Evolutionary conservation across 1,140 invertebrate species (phyloP).

Genomic region (Megathymus violae): DNA sequence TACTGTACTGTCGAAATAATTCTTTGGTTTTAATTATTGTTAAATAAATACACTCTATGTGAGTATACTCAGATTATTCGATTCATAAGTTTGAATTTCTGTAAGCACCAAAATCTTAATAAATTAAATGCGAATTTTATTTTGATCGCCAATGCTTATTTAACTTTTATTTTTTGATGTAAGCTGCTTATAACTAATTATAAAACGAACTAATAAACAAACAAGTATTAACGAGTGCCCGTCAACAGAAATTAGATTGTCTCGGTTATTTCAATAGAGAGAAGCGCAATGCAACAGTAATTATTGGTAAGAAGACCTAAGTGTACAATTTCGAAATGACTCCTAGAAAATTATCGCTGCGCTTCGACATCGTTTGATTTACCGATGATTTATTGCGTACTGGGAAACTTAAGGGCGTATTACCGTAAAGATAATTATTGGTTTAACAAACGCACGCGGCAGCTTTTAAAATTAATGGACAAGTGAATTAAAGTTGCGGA

Average conservation of each 20-base stretch:
- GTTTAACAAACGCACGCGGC: slow-evolving; percentile 68
- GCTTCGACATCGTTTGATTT: slow-evolving; percentile 65
- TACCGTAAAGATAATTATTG: slow-evolving; percentile 72
- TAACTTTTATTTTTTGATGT: too few relatives aligned
- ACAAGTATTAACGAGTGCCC: neutral
- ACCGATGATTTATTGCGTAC: slow-evolving; percentile 59
- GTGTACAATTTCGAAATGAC: slow-evolving; percentile 56
- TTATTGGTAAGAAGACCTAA: slow-evolving; percentile 52
- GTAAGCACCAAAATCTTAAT: too few relatives aligned
- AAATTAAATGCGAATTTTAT: too few relatives aligned
- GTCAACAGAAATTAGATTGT: slow-evolving; percentile 7
- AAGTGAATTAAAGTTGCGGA: slow-evolving; percentile 73
- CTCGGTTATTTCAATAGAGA: slow-evolving; percentile 13
- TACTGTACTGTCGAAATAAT: too few relatives aligned
- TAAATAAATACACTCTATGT: too few relatives aligned
- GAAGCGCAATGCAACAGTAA: slow-evolving; percentile 33
- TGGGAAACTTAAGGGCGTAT: slow-evolving; percentile 60
- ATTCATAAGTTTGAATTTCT: too few relatives aligned
- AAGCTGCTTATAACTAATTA: too few relatives aligned
- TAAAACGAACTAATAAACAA: neutral
- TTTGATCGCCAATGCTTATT: too few relatives aligned
- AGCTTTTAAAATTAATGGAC: slow-evolving; percentile 79
- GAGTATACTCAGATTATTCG: too few relatives aligned
- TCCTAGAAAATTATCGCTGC: slow-evolving; percentile 41
- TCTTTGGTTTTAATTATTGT: too few relatives aligned